Conservation (phyloP, 2,888 invertebrate species). For the Diplolepis rosae region DNA sequence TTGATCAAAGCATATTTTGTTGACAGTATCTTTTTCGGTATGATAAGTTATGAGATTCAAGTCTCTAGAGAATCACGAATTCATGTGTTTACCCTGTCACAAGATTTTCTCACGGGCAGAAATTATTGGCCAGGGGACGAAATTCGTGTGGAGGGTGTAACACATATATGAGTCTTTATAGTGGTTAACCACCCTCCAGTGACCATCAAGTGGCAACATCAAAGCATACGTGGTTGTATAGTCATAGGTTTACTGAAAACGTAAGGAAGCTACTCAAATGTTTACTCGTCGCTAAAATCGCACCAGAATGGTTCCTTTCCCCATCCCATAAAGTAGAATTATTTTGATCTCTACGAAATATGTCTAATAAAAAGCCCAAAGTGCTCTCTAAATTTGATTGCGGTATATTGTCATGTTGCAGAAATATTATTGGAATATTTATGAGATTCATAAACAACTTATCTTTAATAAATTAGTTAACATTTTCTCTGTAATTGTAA, state of each 20-base stretch:
- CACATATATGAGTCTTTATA: conserved; percentile 8
- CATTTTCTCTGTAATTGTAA: too few relatives aligned
- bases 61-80: background rate
- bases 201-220: conserved; percentile 24
- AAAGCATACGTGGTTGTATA: conserved; percentile 17
- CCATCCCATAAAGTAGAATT: background rate
- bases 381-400: too few relatives aligned
- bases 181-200: background rate
- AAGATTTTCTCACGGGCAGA: conserved; percentile 14
- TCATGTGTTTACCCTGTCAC: conserved; percentile 25
- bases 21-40: conserved; percentile 15
- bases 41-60: conserved; percentile 18
- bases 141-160: conserved; percentile 17
- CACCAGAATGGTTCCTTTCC: conserved; percentile 1
- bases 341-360: background rate
- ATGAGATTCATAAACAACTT: too few relatives aligned
- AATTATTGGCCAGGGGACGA: conserved; percentile 18
- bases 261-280: conserved; percentile 26
- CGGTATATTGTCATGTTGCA: background rate
- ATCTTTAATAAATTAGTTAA: too few relatives aligned
- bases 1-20: background rate
- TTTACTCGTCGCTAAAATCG: conserved; percentile 24
- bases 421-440: background rate
- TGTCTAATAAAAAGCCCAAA: background rate
- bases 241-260: background rate